Conservation (phyloP, 2,888 invertebrate species). For the Ochlodes sylvanus region DNA sequence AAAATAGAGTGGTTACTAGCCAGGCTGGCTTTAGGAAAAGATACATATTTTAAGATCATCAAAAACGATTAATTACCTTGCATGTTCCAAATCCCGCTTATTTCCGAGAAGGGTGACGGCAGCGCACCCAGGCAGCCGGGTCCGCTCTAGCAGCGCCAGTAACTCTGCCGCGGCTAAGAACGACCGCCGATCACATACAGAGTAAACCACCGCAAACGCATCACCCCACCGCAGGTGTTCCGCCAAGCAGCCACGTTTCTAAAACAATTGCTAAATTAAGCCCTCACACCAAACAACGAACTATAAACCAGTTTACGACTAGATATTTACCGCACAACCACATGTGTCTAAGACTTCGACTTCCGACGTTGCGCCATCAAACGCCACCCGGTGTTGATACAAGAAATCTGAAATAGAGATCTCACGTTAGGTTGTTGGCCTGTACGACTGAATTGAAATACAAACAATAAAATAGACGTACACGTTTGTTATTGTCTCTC, state of each 20-base stretch:
- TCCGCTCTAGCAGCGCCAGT: slow-evolving; percentile 88
- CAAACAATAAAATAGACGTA: too few relatives aligned
- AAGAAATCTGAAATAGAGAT: slow-evolving; percentile 87
- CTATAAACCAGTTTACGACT: slow-evolving; percentile 35
- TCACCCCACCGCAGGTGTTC: slow-evolving; percentile 93
- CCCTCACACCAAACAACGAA: slow-evolving; percentile 27
- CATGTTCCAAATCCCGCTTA: slow-evolving; percentile 92
- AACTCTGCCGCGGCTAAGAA: slow-evolving; percentile 90
- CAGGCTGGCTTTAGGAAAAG: too few relatives aligned
- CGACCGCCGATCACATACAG: slow-evolving; percentile 90
- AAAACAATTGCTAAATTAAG: slow-evolving; percentile 50
- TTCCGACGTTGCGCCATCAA: slow-evolving; percentile 90
- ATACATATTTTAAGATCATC: too few relatives aligned
- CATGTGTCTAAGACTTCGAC: slow-evolving; percentile 92
- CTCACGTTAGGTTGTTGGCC: slow-evolving; percentile 11
- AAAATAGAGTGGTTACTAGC: too few relatives aligned
- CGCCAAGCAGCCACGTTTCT: slow-evolving; percentile 90
- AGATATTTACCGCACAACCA: slow-evolving; percentile 88
- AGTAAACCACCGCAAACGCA: slow-evolving; percentile 92
- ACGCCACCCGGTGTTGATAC: slow-evolving; percentile 90
- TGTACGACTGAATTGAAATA: background rate
- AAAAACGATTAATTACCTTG: slow-evolving; percentile 81
- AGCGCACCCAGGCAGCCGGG: slow-evolving; percentile 90
- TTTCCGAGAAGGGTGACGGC: slow-evolving; percentile 92
- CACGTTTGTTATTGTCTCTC: too few relatives aligned